Evolutionary conservation across 2,888 invertebrate species (phyloP).

Genomic region (Leptopilina myrica): DNA sequence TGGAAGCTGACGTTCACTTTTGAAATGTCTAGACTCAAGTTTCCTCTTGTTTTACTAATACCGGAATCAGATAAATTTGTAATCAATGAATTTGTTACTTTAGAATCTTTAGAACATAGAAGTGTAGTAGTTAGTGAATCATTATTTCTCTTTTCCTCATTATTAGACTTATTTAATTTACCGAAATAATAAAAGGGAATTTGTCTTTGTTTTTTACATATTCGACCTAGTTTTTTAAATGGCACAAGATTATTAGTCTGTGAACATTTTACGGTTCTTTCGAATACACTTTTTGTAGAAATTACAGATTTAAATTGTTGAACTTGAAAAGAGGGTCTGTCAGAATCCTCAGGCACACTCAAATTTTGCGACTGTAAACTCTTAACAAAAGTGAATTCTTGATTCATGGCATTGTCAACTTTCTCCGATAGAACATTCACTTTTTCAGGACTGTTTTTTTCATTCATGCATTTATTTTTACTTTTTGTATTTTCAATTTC

Average conservation of each 20-base stretch:
- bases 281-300: neutral
- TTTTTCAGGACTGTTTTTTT: too few relatives aligned
- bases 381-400: too few relatives aligned
- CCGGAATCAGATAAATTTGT: slow-evolving; percentile 15
- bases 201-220: neutral
- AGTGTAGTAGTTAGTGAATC: neutral
- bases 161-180: neutral
- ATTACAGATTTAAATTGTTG: neutral
- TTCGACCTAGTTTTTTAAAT: slow-evolving; percentile 21
- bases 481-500: too few relatives aligned
- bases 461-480: too few relatives aligned
- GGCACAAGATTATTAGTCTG: neutral
- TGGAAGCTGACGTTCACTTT: neutral
- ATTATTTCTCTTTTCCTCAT: neutral
- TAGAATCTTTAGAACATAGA: neutral
- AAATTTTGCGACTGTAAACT: too few relatives aligned
- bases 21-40: neutral
- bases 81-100: neutral
- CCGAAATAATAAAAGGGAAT: slow-evolving; percentile 26
- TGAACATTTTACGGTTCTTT: neutral
- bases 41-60: neutral
- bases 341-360: too few relatives aligned
- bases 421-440: too few relatives aligned
- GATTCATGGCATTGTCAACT: too few relatives aligned
- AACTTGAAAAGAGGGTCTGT: too few relatives aligned